Percentiles rank a stretch among this genome's conserved stretches.
phyloP scores from a whole-genome alignment of 1,140 invertebrate species.

The Ceratoteleas bidentatus region DNA sequence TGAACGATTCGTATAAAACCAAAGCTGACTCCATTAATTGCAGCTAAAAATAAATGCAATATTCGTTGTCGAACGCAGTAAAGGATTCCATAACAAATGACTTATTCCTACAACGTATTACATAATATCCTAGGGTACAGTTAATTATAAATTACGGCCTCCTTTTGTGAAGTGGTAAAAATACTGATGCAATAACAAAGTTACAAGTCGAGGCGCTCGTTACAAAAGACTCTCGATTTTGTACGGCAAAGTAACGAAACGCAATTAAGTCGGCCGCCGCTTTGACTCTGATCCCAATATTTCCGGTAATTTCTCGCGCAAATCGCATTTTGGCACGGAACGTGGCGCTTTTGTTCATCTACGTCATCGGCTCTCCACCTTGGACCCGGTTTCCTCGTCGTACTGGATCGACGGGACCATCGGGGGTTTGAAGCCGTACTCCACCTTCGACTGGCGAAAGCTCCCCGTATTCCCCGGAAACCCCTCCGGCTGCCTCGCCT shows the following conservation, averaged over 20 bases:
- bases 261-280: conserved; percentile 21
- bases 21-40: too few relatives aligned
- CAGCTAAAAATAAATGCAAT: too few relatives aligned
- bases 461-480: conserved; percentile 78
- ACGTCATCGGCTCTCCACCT: conserved; percentile 74
- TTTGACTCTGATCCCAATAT: neutral
- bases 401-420: conserved; percentile 90
- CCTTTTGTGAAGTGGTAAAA: conserved; percentile 11
- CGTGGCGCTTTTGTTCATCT: conserved; percentile 15
- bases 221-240: conserved; percentile 8
- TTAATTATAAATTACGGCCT: conserved; percentile 31
- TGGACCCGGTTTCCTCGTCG: conserved; percentile 83
- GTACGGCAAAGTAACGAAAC: conserved; percentile 10
- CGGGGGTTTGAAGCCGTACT: conserved; percentile 91
- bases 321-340: conserved; percentile 62
- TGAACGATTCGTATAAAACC: too few relatives aligned
- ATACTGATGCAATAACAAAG: conserved; percentile 36
- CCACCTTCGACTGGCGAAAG: conserved; percentile 86
- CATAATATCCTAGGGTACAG: conserved; percentile 2
- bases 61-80: too few relatives aligned
- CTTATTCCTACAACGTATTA: conserved; percentile 23
- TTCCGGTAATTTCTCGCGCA: conserved; percentile 11
- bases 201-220: conserved; percentile 5
- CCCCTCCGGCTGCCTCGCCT: conserved; percentile 71
- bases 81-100: neutral